These are phyloP conservation scores for Pontoporia blainvillei DNA, from an alignment of 2,113 vertebrate species.

Conservation along the genomic window DNA sequence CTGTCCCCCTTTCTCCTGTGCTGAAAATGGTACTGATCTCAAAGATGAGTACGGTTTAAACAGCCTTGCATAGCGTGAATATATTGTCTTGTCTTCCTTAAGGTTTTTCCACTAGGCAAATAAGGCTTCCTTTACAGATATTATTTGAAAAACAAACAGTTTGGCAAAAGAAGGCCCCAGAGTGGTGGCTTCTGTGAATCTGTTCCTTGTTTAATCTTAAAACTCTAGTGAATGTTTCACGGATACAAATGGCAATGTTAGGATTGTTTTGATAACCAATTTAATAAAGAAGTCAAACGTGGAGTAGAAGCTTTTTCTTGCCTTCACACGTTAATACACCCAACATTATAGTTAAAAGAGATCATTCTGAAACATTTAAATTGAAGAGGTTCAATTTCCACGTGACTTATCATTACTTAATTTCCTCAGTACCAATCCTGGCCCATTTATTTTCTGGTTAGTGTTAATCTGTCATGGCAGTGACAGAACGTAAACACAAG, in stretches of 20 bases:
- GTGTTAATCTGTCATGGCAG: background rate
- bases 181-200: background rate
- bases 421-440: background rate
- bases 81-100: background rate
- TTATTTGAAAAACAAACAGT: background rate
- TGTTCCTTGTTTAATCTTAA: background rate
- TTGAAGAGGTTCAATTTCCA: background rate
- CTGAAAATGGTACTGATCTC: background rate
- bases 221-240: background rate
- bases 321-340: background rate
- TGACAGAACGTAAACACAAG: background rate
- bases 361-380: background rate
- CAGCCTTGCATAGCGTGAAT: background rate
- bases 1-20: background rate
- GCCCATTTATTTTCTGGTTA: background rate
- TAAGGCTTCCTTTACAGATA: background rate
- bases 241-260: background rate
- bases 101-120: background rate
- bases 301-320: background rate
- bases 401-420: background rate
- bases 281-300: background rate
- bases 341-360: background rate
- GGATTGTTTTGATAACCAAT: conserved; percentile 20
- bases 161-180: background rate
- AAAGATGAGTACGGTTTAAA: background rate